Base-by-base conservation (phyloP, 2,797 vertebrate species). In the Coracias cyanogaster region DNA sequence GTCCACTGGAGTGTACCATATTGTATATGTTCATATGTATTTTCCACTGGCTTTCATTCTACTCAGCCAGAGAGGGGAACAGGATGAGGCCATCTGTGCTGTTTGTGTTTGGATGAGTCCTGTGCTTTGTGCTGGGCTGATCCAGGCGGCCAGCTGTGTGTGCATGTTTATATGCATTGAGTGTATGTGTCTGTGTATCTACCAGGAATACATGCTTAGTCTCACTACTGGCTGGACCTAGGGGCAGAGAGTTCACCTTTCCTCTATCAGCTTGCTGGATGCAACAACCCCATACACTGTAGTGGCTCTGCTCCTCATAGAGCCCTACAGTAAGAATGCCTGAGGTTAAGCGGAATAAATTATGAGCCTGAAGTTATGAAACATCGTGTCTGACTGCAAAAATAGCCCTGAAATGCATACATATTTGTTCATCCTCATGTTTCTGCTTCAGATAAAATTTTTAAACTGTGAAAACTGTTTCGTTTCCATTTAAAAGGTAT, bases 341-440 rank as follows among this genome's bases (percentile, higher is more conserved):
- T 86, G 52, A 78, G 73, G 77, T 94, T 93, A 94, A 93, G 54
- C 61, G 77, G 92, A 95, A 94, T 94, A 94, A 95, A 84, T 94
- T 71, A 83, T 71, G 37, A 95, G 31, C 41, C 65, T 84, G 80
- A 86, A 94, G 52, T 83, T 96, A 60, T 24, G 81, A 90, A 81
- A 85, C 26, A 25, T 15, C 76, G 37, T 16, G 18, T 0, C 58
- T 86, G 83, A 65, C 83, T 93, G 65, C 61, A 94, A 71, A 96
- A 95, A 81, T 57, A 64, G 14, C 57, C 31, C 70, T 65, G 62
- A 78, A 90, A 79, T 65, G 41, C 26, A 49, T 70, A 69, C 1
- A 0, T 19, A 67, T 65, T 46, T 79, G 37, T 78, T 90, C 92
- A 65, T 88, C 19, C 15, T 89, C 28, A 16, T 51, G 82, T 62